Evolutionary conservation across 2,888 invertebrate species (phyloP).

Genomic region (Idaea biselata): DNA sequence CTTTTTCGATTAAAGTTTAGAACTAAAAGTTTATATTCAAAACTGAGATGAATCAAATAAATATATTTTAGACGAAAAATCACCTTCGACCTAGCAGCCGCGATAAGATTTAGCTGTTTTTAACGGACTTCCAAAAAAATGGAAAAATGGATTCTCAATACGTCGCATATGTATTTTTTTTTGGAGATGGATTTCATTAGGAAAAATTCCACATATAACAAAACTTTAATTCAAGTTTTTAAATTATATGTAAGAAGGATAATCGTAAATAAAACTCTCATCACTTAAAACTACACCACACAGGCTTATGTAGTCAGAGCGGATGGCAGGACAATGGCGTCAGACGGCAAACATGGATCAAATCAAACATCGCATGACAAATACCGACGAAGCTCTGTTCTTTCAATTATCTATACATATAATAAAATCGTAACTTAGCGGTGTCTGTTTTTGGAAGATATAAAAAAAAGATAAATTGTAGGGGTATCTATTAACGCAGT

Average conservation of each 20-base stretch:
- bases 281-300: constrained; percentile 4
- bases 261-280: constrained; percentile 5
- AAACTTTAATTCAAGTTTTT: background rate
- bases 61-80: no score
- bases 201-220: background rate
- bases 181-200: no score
- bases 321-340: constrained; percentile 51
- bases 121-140: no score
- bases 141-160: no score
- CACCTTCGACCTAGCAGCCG: no score
- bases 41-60: background rate
- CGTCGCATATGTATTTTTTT: no score
- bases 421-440: no score
- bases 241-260: background rate
- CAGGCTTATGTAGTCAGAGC: constrained; percentile 13
- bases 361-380: constrained; percentile 57
- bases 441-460: no score
- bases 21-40: background rate
- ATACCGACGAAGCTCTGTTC: constrained; percentile 45
- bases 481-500: no score
- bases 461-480: no score
- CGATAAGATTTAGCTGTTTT: no score
- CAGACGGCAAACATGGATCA: constrained; percentile 56
- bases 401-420: constrained; percentile 33
- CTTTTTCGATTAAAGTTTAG: background rate